Base-by-base conservation (phyloP, 1,140 invertebrate genomes). In the Theocolax elegans region DNA sequence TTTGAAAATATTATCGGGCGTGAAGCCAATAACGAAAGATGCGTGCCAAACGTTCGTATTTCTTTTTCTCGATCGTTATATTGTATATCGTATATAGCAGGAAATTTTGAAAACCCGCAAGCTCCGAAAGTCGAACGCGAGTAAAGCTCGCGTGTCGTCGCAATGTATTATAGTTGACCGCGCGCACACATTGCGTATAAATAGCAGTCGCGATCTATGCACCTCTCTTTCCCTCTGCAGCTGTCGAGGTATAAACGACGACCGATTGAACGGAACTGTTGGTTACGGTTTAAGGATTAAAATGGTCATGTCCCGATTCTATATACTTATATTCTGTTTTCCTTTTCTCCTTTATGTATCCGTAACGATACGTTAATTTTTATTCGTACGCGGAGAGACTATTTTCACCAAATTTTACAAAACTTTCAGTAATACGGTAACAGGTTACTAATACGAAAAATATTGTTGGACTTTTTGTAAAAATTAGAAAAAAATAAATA, bases 171-270 rank as follows among this genome's bases (percentile, higher is more conserved):
- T n/a, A n/a, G n/a, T n/a, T n/a, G n/a, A n/a, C n/a, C n/a, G n/a
- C n/a, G 17, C 44, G 60, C 44, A 10, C 8, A 19, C 29, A 15
- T 10, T n/a, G 21, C 71, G 69, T 78, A 78, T 77, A 74, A 77
- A 78, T 79, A 78, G 73, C 54, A 6, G 12, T 42, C 17, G 31
- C 42, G 42, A 35, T 63, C 29, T 49, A 48, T 63, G 60, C 60
- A 63, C 38, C 49, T 67, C 51, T 65, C 19, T 54, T 42, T 65
- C 31, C 42, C 51, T n/a, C 1, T 19, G 53, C 64, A 58, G 64
- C 53, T 56, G 53, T 58, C 27, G 25, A 67, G 53, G 4, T 6
- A n/a, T n/a, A n/a, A n/a, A n/a, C n/a, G 29, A 27, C 35, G 21
- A 65, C 9, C 19, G 49, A 42, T 40, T 65, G 21, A 27, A 17